Conservation (phyloP, 2,888 invertebrate species). For the Ceraclea dissimilis region DNA sequence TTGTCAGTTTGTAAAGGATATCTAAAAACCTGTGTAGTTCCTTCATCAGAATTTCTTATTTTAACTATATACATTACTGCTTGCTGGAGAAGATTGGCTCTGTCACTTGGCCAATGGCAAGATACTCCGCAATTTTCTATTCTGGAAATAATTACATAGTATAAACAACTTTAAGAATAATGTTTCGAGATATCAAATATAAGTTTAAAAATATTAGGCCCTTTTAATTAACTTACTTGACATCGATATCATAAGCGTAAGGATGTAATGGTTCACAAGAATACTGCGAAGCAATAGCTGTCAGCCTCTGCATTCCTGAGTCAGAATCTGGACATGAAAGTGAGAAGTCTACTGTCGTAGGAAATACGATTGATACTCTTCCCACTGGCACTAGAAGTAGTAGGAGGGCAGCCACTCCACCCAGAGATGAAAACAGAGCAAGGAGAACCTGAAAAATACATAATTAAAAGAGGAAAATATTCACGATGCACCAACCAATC, state of each 20-base stretch:
- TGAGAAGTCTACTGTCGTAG: slow-evolving; percentile 52
- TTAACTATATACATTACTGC: slow-evolving; percentile 50
- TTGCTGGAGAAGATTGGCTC: slow-evolving; percentile 35
- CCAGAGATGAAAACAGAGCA: slow-evolving; percentile 58
- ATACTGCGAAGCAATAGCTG: slow-evolving; percentile 31
- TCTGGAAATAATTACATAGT: slow-evolving; percentile 30
- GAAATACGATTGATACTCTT: slow-evolving; percentile 57
- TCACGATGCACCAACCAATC: too few species aligned
- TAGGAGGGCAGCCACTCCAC: slow-evolving; percentile 59
- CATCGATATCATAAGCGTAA: slow-evolving; percentile 41
- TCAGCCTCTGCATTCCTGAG: slow-evolving; percentile 37
- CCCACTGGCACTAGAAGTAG: slow-evolving; percentile 65
- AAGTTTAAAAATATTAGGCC: neutral
- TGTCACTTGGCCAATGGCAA: slow-evolving; percentile 41
- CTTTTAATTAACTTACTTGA: slow-evolving; percentile 35
- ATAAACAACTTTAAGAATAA: too few species aligned
- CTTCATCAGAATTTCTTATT: slow-evolving; percentile 36
- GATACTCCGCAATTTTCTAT: slow-evolving; percentile 52
- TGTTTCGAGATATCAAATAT: too few species aligned
- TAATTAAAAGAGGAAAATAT: neutral
- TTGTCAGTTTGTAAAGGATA: slow-evolving; percentile 35
- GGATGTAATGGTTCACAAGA: slow-evolving; percentile 44
- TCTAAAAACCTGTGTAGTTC: slow-evolving; percentile 38
- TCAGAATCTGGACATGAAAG: slow-evolving; percentile 43
- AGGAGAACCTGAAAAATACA: slow-evolving; percentile 54